Conservation (phyloP, 2,888 invertebrate species). For the Drosophila putrida region DNA sequence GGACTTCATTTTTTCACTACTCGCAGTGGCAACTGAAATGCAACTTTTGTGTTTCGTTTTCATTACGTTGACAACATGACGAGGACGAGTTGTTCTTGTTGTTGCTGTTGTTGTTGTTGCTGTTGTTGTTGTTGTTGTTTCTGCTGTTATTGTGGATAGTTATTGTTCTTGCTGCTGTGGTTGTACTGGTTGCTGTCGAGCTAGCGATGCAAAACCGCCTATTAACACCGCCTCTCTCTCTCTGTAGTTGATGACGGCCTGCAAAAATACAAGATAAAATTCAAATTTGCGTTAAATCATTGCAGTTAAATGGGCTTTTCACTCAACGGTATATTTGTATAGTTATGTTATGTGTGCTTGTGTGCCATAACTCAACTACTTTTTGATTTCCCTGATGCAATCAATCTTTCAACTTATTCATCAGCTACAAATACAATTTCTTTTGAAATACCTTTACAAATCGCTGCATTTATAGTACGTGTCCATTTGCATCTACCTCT, state of each 20-base stretch:
- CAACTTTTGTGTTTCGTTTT: slow-evolving; percentile 73
- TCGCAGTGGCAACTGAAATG: slow-evolving; percentile 64
- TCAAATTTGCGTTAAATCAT: slow-evolving; percentile 48
- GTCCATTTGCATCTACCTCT: not conserved
- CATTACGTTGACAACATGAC: slow-evolving; percentile 74
- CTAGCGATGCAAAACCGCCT: slow-evolving; percentile 22
- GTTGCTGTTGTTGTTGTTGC: slow-evolving; percentile 10
- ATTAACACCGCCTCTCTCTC: slow-evolving; percentile 16
- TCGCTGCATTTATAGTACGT: not conserved
- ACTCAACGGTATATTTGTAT: not conserved
- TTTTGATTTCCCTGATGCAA: slow-evolving; percentile 34
- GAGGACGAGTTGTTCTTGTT: slow-evolving; percentile 20
- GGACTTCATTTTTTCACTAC: slow-evolving; percentile 86
- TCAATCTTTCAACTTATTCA: slow-evolving; percentile 34
- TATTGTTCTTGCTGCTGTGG: slow-evolving; percentile 9
- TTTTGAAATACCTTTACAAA: not conserved
- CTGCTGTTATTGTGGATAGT: slow-evolving; percentile 1
- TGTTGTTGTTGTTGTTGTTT: slow-evolving; percentile 7
- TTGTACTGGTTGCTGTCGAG: slow-evolving; percentile 17
- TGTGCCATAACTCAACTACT: not conserved
- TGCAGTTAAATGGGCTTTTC: slow-evolving; percentile 29
- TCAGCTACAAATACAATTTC: slow-evolving; percentile 7
- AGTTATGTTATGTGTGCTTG: not conserved
- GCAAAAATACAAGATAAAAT: slow-evolving; percentile 60
- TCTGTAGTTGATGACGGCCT: slow-evolving; percentile 33